Conservation (phyloP, 2,888 invertebrate genomes). For the Spilarctia lutea region DNA sequence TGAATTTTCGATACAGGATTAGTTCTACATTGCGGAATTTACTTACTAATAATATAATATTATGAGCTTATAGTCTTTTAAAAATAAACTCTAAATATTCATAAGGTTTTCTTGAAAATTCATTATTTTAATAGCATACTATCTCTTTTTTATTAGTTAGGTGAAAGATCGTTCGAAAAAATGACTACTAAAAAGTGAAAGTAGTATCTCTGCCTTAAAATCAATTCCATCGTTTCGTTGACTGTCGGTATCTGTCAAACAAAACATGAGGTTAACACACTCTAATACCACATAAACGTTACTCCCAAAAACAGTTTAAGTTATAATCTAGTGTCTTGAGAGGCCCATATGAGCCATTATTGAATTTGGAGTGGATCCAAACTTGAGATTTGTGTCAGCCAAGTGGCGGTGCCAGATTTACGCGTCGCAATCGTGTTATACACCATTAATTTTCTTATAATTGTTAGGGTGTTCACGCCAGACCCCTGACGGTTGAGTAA, state of each 20-base stretch:
- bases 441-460: slow-evolving; percentile 55
- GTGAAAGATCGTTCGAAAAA: too few relatives aligned
- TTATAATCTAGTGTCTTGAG: slow-evolving; percentile 68
- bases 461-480: slow-evolving; percentile 40
- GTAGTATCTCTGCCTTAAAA: too few relatives aligned
- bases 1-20: background rate
- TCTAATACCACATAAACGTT: slow-evolving; percentile 42
- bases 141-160: too few relatives aligned
- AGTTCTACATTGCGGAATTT: too few relatives aligned
- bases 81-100: too few relatives aligned
- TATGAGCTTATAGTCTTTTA: too few relatives aligned
- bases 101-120: too few relatives aligned
- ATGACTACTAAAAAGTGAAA: too few relatives aligned
- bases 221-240: background rate
- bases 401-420: slow-evolving; percentile 76
- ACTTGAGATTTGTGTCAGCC: slow-evolving; percentile 70
- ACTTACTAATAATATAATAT: too few relatives aligned
- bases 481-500: slow-evolving; percentile 15
- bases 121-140: too few relatives aligned
- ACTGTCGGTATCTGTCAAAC: slow-evolving; percentile 1
- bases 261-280: slow-evolving; percentile 29
- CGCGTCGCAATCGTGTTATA: slow-evolving; percentile 60
- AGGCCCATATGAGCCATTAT: slow-evolving; percentile 69
- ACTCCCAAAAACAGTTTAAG: slow-evolving; percentile 28
- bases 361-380: slow-evolving; percentile 77